Conservation (phyloP, 37 sponge, comb jelly and placozoan genomes). For the Mnemiopsis leidyi region DNA sequence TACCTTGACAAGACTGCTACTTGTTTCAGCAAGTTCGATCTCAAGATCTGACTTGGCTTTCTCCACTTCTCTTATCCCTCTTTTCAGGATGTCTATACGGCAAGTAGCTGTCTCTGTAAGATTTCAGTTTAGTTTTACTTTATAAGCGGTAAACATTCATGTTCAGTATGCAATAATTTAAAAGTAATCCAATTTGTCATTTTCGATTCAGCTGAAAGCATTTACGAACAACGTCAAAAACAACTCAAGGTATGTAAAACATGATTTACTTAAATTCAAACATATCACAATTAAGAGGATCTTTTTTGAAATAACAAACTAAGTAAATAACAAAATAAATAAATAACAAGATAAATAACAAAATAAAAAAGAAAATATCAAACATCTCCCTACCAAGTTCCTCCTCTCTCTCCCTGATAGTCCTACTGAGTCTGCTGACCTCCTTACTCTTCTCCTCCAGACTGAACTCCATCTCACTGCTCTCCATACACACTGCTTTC, state of each 20-base stretch:
- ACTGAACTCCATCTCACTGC: not conserved
- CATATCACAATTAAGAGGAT: too few relatives aligned
- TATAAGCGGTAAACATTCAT: too few relatives aligned
- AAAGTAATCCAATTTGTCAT: too few relatives aligned
- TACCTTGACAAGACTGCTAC: conserved; percentile 35
- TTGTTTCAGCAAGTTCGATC: conserved; percentile 14
- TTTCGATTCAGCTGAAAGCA: too few relatives aligned
- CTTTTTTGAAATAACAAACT: too few relatives aligned
- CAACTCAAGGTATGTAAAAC: too few relatives aligned
- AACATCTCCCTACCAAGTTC: conserved; percentile 19
- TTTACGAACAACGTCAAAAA: too few relatives aligned
- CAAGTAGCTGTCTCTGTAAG: conserved; percentile 42
- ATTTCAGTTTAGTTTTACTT: too few relatives aligned
- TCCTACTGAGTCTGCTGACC: not conserved
- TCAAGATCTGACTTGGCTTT: conserved; percentile 43
- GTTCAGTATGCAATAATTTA: too few relatives aligned
- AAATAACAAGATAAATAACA: too few relatives aligned
- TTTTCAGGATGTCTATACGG: conserved; percentile 46
- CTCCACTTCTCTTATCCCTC: conserved; percentile 33
- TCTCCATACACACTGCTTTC: conserved; percentile 17
- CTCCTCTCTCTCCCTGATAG: conserved; percentile 17
- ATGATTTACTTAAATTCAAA: too few relatives aligned
- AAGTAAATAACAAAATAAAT: too few relatives aligned
- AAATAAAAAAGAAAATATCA: not conserved
- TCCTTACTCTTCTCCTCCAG: not conserved